Evolutionary conservation across 2,113 vertebrate species (phyloP).

Genomic region (Oncorhynchus masou): DNA sequence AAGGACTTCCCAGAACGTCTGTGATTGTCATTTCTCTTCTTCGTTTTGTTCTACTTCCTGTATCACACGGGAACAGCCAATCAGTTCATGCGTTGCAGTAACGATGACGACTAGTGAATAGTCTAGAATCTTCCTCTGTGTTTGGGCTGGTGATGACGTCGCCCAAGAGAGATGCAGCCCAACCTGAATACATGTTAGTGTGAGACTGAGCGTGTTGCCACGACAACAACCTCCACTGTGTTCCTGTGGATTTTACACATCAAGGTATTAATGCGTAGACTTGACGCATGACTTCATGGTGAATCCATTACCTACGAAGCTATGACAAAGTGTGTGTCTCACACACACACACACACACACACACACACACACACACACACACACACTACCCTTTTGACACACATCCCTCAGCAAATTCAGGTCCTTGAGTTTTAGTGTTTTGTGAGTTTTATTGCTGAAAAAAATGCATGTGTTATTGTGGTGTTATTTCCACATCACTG

Average conservation of each 20-base stretch:
- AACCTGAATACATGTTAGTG: slow-evolving; percentile 56
- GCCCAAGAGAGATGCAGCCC: slow-evolving; percentile 52
- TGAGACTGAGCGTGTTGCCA: slow-evolving; percentile 25
- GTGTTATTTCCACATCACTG: slow-evolving; percentile 50
- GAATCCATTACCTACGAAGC: slow-evolving; percentile 38
- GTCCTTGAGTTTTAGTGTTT: slow-evolving; percentile 31
- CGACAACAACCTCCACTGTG: slow-evolving; percentile 18
- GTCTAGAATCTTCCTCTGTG: slow-evolving; percentile 63
- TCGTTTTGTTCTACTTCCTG: slow-evolving; percentile 54
- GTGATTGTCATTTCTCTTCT: slow-evolving; percentile 52
- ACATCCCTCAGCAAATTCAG: slow-evolving; percentile 27
- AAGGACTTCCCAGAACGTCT: slow-evolving; percentile 52
- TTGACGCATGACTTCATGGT: slow-evolving; percentile 11
- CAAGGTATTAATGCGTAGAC: too few relatives aligned
- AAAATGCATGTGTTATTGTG: slow-evolving; percentile 22
- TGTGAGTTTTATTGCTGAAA: slow-evolving; percentile 46
- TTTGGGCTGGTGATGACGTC: slow-evolving; percentile 41
- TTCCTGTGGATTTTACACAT: not conserved
- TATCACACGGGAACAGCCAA: slow-evolving; percentile 74
- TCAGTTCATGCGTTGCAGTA: slow-evolving; percentile 81
- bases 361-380: slow-evolving; percentile 9
- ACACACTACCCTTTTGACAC: slow-evolving; percentile 27
- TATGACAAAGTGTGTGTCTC: not conserved
- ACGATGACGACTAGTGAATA: slow-evolving; percentile 52
- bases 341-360: not conserved